Conservation (phyloP, 1,140 invertebrate genomes). For the Plutomurus gul region DNA sequence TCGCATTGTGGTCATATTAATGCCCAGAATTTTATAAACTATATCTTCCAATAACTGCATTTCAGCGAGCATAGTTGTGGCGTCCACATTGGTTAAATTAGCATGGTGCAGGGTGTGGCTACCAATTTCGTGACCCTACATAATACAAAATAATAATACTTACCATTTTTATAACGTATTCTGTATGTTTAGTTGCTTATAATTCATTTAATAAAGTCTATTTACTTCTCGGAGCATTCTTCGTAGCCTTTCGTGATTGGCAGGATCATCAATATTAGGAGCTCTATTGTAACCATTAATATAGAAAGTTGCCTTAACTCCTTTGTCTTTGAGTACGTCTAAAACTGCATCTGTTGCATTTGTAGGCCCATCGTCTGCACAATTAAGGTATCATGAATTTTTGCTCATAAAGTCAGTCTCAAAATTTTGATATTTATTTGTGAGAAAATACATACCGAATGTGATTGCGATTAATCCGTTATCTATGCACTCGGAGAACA, state of each 20-base stretch:
- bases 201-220: background rate
- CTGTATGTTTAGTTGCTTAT: too few species aligned
- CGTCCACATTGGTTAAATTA: background rate
- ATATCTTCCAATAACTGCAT: background rate
- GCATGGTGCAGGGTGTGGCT: background rate
- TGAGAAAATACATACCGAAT: too few species aligned
- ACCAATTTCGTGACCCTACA: background rate
- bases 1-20: background rate
- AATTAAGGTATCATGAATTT: background rate
- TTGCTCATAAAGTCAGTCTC: too few species aligned
- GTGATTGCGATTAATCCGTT: too few species aligned
- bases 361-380: slow-evolving; percentile 19
- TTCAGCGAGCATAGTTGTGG: background rate
- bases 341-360: background rate
- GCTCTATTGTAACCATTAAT: background rate
- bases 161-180: too few species aligned
- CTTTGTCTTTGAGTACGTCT: background rate
- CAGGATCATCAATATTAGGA: background rate
- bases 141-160: too few species aligned
- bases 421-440: too few species aligned
- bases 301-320: slow-evolving; percentile 20
- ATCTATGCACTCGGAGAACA: too few species aligned
- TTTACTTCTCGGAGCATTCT: background rate
- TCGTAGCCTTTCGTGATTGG: background rate
- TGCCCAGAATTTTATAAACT: background rate